Percentiles rank a stretch among this genome's conserved stretches.
phyloP scores from a whole-genome alignment of 2,797 vertebrate genomes.

The Amazonetta brasiliensis region DNA sequence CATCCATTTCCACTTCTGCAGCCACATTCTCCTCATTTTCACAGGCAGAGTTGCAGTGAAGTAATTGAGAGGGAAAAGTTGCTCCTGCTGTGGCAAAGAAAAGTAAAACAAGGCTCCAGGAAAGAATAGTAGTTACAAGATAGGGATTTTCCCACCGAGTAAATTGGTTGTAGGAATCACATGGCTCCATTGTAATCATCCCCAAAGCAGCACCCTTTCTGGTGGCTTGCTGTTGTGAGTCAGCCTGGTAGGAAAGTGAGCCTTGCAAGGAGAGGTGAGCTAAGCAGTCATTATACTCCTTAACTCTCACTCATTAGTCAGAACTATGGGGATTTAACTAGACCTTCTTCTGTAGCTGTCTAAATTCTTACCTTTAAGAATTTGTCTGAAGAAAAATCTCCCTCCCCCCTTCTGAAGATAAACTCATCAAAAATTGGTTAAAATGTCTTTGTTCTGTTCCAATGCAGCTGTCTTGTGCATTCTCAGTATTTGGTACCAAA shows the following conservation, averaged over 20 bases:
- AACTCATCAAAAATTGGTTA: neutral
- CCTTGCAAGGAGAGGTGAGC: constrained; percentile 60
- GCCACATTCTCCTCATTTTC: neutral
- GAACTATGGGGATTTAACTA: constrained; percentile 22
- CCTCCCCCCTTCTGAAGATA: neutral
- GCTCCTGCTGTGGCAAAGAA: constrained; percentile 67
- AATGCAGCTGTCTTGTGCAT: neutral
- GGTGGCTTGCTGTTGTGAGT: constrained; percentile 69
- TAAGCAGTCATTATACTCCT: constrained; percentile 68
- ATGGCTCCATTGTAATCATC: constrained; percentile 67
- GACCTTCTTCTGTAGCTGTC: constrained; percentile 8
- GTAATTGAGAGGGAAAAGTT: constrained; percentile 16
- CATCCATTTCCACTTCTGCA: constrained; percentile 56
- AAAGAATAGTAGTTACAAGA: constrained; percentile 63
- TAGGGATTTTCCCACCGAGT: constrained; percentile 73
- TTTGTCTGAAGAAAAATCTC: constrained; percentile 22
- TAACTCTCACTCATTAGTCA: constrained; percentile 24
- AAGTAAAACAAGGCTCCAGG: constrained; percentile 59
- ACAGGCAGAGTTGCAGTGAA: neutral
- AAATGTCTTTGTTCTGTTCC: neutral
- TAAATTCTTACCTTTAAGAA: constrained; percentile 46
- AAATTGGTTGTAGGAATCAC: constrained; percentile 76
- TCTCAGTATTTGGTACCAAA: neutral
- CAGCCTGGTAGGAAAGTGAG: constrained; percentile 59
- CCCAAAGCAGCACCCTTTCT: constrained; percentile 57